Evolutionary conservation across 1,140 invertebrate genomes (phyloP), one percentile per base, ranked within the genome.

Genomic region (Andrena cerasifolii): DNA sequence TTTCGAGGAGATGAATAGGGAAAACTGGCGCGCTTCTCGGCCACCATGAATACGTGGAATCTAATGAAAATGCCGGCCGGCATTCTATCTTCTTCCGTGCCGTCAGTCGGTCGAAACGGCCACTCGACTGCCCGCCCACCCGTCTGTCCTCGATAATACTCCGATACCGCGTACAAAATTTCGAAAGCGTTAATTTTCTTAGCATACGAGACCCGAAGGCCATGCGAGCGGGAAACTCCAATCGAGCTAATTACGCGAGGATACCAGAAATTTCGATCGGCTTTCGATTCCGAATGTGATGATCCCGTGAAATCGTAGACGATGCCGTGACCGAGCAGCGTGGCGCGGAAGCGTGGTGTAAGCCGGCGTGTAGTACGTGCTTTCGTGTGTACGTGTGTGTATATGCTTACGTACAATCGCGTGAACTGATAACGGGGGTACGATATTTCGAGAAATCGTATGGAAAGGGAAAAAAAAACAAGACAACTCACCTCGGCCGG

Each of bases 401-500:
- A 28, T 80, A 70, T 58, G 31, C 33, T 18, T 53, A 59, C 40
- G 45, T 59, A 58, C 24, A 61, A 59, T 58, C 66, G 51, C 10
- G 66, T 26, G 2, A 33, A 56, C 33, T n/a, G 43, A 26, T 45
- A 43, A 45, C 59, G 10, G 31, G 36, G 28, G 18, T n/a, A n/a
- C 10, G 31, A 31, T 68, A 56, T 14, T 26, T 28, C 21, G 28
- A 26, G 40, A 54, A 49, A 71, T 70, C 18, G 28, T 16, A 21
- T 53, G 8, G 36, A 36, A 61, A 71, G n/a, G 43, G 43, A 21
- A 56, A 76, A 61, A 51, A 33, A 45, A 18, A 33, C 40, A 53
- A 63, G 24, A 56, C 36, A 77, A 95, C 96, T 96, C 93, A 97
- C 96, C 94, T 97, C 96, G 87, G 96, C 96, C 93, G 96, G 94